These are phyloP conservation scores for Drosophila tani DNA, from an alignment of 1,140 invertebrate species.

Conservation along the genomic window DNA sequence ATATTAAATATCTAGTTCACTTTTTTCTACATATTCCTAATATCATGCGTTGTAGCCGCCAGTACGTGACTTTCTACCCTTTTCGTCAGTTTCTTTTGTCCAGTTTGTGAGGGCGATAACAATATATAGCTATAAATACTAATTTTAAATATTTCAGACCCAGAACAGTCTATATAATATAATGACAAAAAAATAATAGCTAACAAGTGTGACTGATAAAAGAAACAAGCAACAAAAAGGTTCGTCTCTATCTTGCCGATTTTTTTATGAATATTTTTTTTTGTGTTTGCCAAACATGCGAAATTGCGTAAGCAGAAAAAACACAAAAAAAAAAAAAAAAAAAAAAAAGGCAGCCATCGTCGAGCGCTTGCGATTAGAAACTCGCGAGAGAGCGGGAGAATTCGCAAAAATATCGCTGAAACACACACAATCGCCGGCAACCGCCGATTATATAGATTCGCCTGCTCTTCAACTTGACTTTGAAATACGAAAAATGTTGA, in stretches of 20 bases:
- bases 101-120: slow-evolving; percentile 3
- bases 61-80: slow-evolving; percentile 49
- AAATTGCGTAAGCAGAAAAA: slow-evolving; percentile 69
- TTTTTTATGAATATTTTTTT: slow-evolving; percentile 16
- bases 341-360: slow-evolving; percentile 12
- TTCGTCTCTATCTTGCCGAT: slow-evolving; percentile 14
- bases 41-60: slow-evolving; percentile 26
- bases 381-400: slow-evolving; percentile 37
- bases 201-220: slow-evolving; percentile 39
- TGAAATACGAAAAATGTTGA: slow-evolving; percentile 70
- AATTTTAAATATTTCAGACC: neutral
- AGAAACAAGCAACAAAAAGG: neutral
- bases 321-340: slow-evolving; percentile 5
- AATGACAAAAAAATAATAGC: neutral
- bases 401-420: slow-evolving; percentile 44
- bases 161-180: neutral
- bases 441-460: slow-evolving; percentile 6
- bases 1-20: slow-evolving; percentile 1
- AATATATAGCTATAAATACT: slow-evolving; percentile 14
- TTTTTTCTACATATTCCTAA: slow-evolving; percentile 34
- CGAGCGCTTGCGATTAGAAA: slow-evolving; percentile 33
- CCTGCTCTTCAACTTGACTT: slow-evolving; percentile 82
- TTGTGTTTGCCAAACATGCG: slow-evolving; percentile 74
- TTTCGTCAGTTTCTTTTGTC: slow-evolving; percentile 11
- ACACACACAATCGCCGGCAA: slow-evolving; percentile 8